Percentiles rank a stretch among this genome's conserved stretches.
Evolutionary conservation across 2,888 invertebrate genomes (phyloP).

Genomic region (Diadromus collaris): DNA sequence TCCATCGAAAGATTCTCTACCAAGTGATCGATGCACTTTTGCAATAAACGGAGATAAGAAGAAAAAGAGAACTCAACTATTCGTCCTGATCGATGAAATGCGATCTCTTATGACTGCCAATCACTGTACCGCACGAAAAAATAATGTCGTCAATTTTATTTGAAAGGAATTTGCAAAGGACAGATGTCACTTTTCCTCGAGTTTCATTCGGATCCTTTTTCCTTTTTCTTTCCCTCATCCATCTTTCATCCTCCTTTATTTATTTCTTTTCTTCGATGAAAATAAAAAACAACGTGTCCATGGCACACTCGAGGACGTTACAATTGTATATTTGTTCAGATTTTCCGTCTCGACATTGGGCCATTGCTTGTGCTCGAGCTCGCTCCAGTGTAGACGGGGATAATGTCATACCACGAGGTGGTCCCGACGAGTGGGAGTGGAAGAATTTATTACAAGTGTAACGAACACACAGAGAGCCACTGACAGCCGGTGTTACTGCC

Average conservation of each 20-base stretch:
- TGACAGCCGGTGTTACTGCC: slow-evolving; percentile 26
- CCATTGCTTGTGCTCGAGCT: slow-evolving; percentile 5
- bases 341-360: slow-evolving; percentile 51
- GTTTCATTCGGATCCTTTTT: slow-evolving; percentile 20
- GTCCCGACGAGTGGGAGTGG: slow-evolving; percentile 55
- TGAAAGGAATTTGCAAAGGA: slow-evolving; percentile 3
- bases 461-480: slow-evolving; percentile 46
- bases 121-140: neutral
- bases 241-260: neutral
- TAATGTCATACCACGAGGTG: slow-evolving; percentile 53
- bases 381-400: slow-evolving; percentile 47
- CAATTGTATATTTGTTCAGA: slow-evolving; percentile 39
- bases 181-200: slow-evolving; percentile 10
- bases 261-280: neutral
- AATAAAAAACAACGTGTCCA: neutral
- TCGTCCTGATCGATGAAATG: no score
- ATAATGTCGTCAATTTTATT: neutral
- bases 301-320: slow-evolving; percentile 36
- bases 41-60: no score
- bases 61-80: no score
- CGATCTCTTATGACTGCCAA: neutral
- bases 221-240: slow-evolving; percentile 1
- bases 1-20: no score
- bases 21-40: no score
- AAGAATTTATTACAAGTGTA: slow-evolving; percentile 62